phyloP scores from a whole-genome alignment of 2,888 invertebrate species.

The Ptilodon capucinus region DNA sequence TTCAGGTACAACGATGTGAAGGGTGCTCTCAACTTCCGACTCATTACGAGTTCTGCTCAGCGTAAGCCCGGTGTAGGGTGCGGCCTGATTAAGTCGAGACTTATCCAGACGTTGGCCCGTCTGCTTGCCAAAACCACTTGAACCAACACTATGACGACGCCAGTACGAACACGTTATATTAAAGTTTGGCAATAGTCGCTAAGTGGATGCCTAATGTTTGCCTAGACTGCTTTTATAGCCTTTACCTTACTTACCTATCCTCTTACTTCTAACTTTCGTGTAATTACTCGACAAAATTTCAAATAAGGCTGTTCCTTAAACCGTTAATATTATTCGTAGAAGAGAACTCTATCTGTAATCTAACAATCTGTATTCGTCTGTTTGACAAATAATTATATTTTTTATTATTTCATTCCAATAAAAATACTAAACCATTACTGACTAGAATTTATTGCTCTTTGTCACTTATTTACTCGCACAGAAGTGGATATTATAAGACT shows the following conservation, averaged over 20 bases:
- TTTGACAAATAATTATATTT: constrained; percentile 5
- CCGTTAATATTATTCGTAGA: constrained; percentile 15
- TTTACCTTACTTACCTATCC: constrained; percentile 20
- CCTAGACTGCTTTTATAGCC: constrained; percentile 42
- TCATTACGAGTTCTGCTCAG: constrained; percentile 69
- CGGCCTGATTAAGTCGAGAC: constrained; percentile 70
- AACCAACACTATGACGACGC: constrained; percentile 48
- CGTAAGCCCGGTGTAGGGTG: constrained; percentile 65
- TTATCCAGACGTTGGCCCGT: constrained; percentile 60
- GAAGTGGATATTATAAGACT: constrained; percentile 1
- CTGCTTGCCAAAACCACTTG: constrained; percentile 76
- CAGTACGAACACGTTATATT: constrained; percentile 54
- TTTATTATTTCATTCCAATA: no score
- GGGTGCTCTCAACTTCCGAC: constrained; percentile 60
- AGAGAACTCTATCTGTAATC: no score
- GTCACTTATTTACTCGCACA: constrained; percentile 15
- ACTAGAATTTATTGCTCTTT: constrained; percentile 35
- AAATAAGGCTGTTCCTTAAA: constrained; percentile 23
- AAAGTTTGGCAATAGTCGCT: constrained; percentile 64
- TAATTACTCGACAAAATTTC: constrained; percentile 35
- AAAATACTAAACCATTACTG: constrained; percentile 41
- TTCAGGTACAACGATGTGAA: constrained; percentile 59
- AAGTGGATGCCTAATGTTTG: constrained; percentile 51
- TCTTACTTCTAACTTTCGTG: constrained; percentile 38
- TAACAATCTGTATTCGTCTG: constrained; percentile 3